Percentiles rank a stretch among this genome's conserved stretches.
Evolutionary conservation across 2,113 vertebrate genomes (phyloP).

Genomic region (Psilopsiagon aymara): DNA sequence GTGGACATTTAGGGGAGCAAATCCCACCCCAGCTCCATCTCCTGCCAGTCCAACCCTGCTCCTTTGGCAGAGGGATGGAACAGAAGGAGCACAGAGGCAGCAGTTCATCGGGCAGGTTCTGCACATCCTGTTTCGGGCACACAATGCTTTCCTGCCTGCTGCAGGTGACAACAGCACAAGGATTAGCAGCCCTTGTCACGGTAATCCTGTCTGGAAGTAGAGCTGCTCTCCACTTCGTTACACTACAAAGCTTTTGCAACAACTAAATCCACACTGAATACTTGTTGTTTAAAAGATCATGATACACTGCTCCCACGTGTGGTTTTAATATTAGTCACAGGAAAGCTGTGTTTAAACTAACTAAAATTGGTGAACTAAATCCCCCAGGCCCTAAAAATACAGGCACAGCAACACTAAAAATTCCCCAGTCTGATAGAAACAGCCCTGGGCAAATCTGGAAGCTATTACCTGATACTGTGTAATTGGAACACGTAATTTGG

Average conservation of each 20-base stretch:
- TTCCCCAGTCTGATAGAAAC: not conserved
- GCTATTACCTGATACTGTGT: not conserved
- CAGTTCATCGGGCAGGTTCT: not conserved
- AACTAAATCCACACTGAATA: not conserved
- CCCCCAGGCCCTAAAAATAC: not conserved
- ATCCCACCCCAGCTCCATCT: not conserved
- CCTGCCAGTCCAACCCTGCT: not conserved
- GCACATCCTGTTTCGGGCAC: not conserved
- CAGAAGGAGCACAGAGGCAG: not conserved
- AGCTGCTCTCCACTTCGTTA: not conserved
- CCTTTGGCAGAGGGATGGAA: not conserved
- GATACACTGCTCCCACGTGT: not conserved
- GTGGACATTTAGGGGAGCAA: not conserved
- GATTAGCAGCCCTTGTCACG: not conserved
- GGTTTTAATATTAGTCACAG: not conserved
- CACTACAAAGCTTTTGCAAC: not conserved
- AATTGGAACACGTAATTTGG: not conserved
- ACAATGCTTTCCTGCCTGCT: not conserved
- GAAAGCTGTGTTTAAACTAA: not conserved
- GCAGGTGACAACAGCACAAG: not conserved
- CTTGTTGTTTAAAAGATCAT: not conserved
- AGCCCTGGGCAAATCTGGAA: not conserved
- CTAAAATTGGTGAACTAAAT: constrained; percentile 12
- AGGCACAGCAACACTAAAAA: not conserved
- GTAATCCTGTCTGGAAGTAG: constrained; percentile 18